Conservation (phyloP, 2,888 invertebrate genomes). For the Ichneumon xanthorius region DNA sequence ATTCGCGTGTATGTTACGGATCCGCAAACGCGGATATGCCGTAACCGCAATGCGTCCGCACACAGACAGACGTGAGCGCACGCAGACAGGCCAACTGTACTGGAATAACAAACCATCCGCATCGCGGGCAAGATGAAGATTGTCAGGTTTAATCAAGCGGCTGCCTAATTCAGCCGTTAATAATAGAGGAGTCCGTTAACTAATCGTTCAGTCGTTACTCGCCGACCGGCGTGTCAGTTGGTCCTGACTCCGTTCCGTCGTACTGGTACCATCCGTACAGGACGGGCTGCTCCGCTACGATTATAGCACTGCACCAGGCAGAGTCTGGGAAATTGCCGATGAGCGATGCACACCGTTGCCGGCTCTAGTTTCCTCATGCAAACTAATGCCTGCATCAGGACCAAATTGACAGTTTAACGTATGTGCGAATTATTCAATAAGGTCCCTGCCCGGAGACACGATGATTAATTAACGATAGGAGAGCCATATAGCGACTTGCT, state of each 20-base stretch:
- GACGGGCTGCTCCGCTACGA: conserved; percentile 7
- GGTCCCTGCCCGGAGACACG: neutral
- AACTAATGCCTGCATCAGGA: conserved; percentile 46
- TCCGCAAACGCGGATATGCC: neutral
- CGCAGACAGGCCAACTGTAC: neutral
- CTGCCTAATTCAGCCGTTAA: conserved; percentile 52
- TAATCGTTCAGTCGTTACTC: conserved; percentile 51
- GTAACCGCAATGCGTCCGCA: conserved; percentile 13
- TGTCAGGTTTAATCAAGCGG: conserved; percentile 50
- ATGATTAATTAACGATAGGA: conserved; percentile 17
- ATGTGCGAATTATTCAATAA: conserved; percentile 42
- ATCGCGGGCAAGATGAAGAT: conserved; percentile 47
- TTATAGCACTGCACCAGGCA: conserved; percentile 42
- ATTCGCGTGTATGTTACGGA: conserved; percentile 2
- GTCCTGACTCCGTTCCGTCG: conserved; percentile 39
- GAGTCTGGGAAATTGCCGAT: conserved; percentile 50
- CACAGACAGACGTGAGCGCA: neutral
- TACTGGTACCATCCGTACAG: conserved; percentile 15
- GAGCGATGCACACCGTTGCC: conserved; percentile 45
- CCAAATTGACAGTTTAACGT: conserved; percentile 49
- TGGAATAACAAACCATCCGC: conserved; percentile 45
- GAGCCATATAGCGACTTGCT: neutral
- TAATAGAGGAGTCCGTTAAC: conserved; percentile 48
- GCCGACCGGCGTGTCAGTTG: conserved; percentile 45
- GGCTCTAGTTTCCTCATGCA: conserved; percentile 46